These are phyloP conservation scores for Antheraea yamamai DNA, from an alignment of 2,888 invertebrate species.

Conservation along the genomic window DNA sequence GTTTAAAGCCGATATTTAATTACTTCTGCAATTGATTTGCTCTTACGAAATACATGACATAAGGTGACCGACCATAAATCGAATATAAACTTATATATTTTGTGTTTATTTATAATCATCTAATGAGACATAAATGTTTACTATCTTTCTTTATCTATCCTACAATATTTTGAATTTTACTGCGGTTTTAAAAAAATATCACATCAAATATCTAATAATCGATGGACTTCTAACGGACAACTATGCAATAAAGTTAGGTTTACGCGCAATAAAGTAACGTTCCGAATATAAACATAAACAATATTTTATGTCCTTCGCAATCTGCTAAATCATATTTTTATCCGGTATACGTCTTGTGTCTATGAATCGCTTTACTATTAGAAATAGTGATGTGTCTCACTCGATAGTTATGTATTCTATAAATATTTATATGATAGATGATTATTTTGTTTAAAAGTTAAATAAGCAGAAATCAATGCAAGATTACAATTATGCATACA, in stretches of 20 bases:
- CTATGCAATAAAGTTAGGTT: slow-evolving; percentile 66
- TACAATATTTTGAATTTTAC: neutral
- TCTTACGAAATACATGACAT: too few relatives aligned
- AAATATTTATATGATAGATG: neutral
- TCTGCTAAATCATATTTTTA: slow-evolving; percentile 76
- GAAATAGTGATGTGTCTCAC: neutral
- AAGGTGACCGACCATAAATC: too few relatives aligned
- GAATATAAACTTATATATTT: neutral
- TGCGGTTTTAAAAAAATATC: slow-evolving; percentile 34
- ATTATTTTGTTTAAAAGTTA: too few relatives aligned
- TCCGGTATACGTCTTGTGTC: slow-evolving; percentile 30
- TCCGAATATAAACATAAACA: slow-evolving; percentile 72
- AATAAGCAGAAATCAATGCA: neutral
- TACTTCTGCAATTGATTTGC: too few relatives aligned
- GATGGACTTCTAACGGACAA: slow-evolving; percentile 60
- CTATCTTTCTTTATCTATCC: neutral
- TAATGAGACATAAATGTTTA: neutral
- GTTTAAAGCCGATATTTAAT: too few relatives aligned
- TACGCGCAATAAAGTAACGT: slow-evolving; percentile 73
- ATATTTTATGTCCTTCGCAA: slow-evolving; percentile 74
- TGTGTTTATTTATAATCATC: neutral
- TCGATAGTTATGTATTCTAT: slow-evolving; percentile 5
- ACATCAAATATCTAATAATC: slow-evolving; percentile 52
- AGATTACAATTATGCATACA: neutral
- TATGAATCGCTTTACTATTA: slow-evolving; percentile 10